A percentile compares a stretch with the other conserved stretches of the same genome.
These are phyloP conservation scores for Hylaeus anthracinus DNA, from an alignment of 1,140 invertebrate species.

Conservation along the genomic window DNA sequence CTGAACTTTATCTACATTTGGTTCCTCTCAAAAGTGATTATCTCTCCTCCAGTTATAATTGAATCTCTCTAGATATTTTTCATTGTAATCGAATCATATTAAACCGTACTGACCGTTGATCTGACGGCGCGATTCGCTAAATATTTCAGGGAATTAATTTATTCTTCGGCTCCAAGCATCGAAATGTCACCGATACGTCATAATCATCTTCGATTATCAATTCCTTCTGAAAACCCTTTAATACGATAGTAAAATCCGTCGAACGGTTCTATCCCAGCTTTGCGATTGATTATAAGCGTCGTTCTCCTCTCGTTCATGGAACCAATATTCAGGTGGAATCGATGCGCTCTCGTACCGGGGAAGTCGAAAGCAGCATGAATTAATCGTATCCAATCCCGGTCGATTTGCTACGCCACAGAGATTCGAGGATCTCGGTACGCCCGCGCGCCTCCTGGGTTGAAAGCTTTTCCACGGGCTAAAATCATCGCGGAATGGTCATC, in stretches of 20 bases:
- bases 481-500: neutral
- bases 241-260: constrained; percentile 17
- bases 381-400: constrained; percentile 39
- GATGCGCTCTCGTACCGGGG: constrained; percentile 8
- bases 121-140: too few relatives aligned
- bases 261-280: constrained; percentile 13
- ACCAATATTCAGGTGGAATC: constrained; percentile 35
- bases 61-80: too few relatives aligned
- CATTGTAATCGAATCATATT: too few relatives aligned
- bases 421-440: neutral
- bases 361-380: constrained; percentile 43
- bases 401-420: constrained; percentile 17
- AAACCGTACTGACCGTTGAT: too few relatives aligned
- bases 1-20: too few relatives aligned
- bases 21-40: too few relatives aligned
- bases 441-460: neutral
- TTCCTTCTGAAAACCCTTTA: constrained; percentile 29
- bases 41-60: too few relatives aligned
- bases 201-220: constrained; percentile 16
- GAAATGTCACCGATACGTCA: constrained; percentile 9
- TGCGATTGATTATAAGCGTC: constrained; percentile 33
- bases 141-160: too few relatives aligned
- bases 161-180: neutral
- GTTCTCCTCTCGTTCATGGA: neutral
- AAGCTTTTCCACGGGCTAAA: neutral